Evolutionary conservation across 2,888 invertebrate species (phyloP).

Genomic region (Tetragonisca angustula): DNA sequence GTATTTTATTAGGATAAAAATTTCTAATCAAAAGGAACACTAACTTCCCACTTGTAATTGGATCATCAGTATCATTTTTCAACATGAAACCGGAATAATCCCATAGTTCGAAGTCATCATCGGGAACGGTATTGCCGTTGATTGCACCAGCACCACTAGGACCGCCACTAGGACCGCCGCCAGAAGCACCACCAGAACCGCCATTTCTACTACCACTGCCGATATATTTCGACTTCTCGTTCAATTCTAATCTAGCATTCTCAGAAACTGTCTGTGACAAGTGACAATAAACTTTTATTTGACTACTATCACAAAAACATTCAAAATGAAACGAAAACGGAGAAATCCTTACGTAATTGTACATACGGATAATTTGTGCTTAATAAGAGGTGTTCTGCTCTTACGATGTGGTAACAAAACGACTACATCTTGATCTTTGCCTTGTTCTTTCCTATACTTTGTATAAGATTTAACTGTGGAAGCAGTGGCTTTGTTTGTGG

Average conservation of each 20-base stretch:
- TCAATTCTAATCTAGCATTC: constrained; percentile 87
- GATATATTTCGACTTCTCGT: constrained; percentile 82
- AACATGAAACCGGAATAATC: constrained; percentile 90
- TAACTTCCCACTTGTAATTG: constrained; percentile 81
- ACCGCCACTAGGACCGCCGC: no score
- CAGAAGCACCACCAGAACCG: no score
- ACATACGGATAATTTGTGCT: constrained; percentile 80
- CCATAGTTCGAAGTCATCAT: constrained; percentile 91
- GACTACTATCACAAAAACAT: neutral
- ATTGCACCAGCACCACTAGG: neutral
- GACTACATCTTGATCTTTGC: constrained; percentile 80
- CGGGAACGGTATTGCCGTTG: constrained; percentile 3
- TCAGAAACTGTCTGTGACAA: constrained; percentile 88
- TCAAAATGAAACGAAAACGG: neutral
- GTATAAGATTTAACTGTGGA: constrained; percentile 62
- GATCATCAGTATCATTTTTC: constrained; percentile 88
- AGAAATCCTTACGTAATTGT: neutral
- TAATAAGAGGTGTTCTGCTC: constrained; percentile 76
- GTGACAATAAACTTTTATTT: neutral
- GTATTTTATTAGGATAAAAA: neutral
- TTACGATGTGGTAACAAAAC: constrained; percentile 78
- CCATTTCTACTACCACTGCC: constrained; percentile 84
- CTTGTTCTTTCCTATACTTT: constrained; percentile 62
- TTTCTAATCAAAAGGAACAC: constrained; percentile 15
- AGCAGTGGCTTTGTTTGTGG: constrained; percentile 43